A percentile compares a stretch with the other conserved stretches of the same genome.
Evolutionary conservation across 2,797 vertebrate genomes (phyloP).

Genomic region (Parambassis ranga): DNA sequence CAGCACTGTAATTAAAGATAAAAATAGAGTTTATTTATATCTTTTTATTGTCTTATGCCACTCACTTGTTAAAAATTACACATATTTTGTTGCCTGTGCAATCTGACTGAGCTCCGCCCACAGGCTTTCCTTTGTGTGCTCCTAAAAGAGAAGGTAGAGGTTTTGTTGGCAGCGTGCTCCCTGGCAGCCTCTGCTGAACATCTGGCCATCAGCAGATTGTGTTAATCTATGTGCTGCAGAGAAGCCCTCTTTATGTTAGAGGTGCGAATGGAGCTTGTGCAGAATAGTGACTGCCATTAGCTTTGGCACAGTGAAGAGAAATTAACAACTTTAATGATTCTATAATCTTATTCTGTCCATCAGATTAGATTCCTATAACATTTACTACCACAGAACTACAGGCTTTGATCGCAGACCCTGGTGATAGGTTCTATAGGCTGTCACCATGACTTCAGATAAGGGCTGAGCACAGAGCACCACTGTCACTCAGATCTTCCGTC

Average conservation of each 20-base stretch:
- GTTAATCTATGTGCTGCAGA: constrained; percentile 69
- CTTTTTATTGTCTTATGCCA: not conserved
- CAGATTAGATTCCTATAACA: constrained; percentile 1
- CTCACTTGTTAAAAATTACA: not conserved
- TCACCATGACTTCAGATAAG: no score
- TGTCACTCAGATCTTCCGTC: no score
- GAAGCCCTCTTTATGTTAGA: constrained; percentile 63
- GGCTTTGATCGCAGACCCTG: no score
- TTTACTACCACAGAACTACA: no score
- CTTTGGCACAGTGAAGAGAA: constrained; percentile 49
- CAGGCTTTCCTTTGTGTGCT: constrained; percentile 40
- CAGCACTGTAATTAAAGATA: no score
- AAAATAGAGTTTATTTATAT: no score
- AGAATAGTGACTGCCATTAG: constrained; percentile 54
- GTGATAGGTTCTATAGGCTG: no score
- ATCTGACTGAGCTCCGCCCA: constrained; percentile 41
- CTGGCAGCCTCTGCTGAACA: constrained; percentile 71
- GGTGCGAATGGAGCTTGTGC: constrained; percentile 54
- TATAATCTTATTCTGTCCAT: constrained; percentile 39
- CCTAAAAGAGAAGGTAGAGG: constrained; percentile 42
- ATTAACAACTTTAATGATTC: constrained; percentile 53
- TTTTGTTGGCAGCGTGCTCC: constrained; percentile 29
- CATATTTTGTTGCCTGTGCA: not conserved
- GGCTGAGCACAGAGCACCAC: no score
- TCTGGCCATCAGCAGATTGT: constrained; percentile 75